Base-by-base conservation (phyloP, 2,113 vertebrate species). In the Zosterops japonicus region DNA sequence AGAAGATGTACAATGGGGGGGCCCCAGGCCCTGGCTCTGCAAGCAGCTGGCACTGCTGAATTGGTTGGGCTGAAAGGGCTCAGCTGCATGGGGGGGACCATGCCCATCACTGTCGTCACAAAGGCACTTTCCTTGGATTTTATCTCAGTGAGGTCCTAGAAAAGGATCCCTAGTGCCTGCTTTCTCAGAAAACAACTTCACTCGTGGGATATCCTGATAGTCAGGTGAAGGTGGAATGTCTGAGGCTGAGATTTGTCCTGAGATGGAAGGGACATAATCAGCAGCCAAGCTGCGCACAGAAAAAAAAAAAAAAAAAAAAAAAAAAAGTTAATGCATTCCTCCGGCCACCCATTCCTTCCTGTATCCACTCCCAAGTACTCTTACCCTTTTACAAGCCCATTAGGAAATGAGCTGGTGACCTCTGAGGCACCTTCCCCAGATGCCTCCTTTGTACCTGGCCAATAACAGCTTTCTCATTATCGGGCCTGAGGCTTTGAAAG, bases 1-100 rank as follows among this genome's bases (percentile, higher is more conserved):
- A 94, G 57, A 89, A 85, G 78, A 86, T 41, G 79, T 55, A 95
- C 93, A 90, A 83, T 81, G 92, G 94, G 36, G 86, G 88, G 68
- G 90, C 88, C 68, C 20, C 47, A n/a, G 78, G 91, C 93, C 78
- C 90, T 77, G 87, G 82, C 93, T 83, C 90, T 52, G 75, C 79
- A 67, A 68, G 74, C 36, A 69, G 79, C 71, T 95, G 93, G 87
- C 90, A 64, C 76, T 52, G 82, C 90, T 81, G 17, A 86, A 50
- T 31, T 4, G 6, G 7, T 11, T 74, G 63, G 71, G 28, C 70
- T 93, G 60, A 69, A 94, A 77, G 55, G 57, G 63, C 63, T 92
- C 75, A 25, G 78, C 67, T 80, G 50, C 83, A 70, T 20, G 21
- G 16, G 52, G 47, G 35, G 61, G 59, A 83, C 24, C 46, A 17